A percentile compares a stretch with the other conserved stretches of the same genome.
Evolutionary conservation across 2,113 vertebrate species (phyloP).

Genomic region (Calcarius ornatus): DNA sequence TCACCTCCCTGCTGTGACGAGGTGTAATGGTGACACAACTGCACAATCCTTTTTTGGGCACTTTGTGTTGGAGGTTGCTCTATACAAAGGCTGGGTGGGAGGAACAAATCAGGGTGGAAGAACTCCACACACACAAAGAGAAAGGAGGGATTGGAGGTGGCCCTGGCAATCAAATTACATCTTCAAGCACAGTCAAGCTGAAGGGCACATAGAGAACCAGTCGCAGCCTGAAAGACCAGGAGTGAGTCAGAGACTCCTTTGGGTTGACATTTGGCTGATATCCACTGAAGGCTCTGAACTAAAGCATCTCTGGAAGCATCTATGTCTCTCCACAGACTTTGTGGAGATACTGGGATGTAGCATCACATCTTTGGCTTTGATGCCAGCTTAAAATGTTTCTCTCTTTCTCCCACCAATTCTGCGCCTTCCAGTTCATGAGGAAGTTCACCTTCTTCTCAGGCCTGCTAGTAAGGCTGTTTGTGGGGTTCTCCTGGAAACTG

Average conservation of each 20-base stretch:
- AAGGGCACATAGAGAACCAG: background rate
- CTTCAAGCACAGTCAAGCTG: background rate
- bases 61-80: constrained; percentile 45
- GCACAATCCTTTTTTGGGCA: constrained; percentile 47
- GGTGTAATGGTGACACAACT: constrained; percentile 43
- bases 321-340: background rate
- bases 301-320: background rate
- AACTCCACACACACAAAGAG: background rate
- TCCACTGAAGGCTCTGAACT: background rate
- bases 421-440: background rate
- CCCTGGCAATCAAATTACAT: background rate
- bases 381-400: background rate
- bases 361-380: background rate
- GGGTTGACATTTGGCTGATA: background rate
- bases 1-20: constrained; percentile 43
- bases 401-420: background rate
- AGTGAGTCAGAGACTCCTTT: constrained; percentile 8
- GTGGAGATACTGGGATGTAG: background rate
- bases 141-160: constrained; percentile 9
- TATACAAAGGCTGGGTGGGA: constrained; percentile 59
- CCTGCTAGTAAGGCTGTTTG: background rate
- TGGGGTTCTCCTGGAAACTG: background rate
- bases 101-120: constrained; percentile 12
- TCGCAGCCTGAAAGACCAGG: background rate
- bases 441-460: background rate